Conservation (phyloP, 2,888 invertebrate genomes). For the Rhimphoctona megacephalus region DNA sequence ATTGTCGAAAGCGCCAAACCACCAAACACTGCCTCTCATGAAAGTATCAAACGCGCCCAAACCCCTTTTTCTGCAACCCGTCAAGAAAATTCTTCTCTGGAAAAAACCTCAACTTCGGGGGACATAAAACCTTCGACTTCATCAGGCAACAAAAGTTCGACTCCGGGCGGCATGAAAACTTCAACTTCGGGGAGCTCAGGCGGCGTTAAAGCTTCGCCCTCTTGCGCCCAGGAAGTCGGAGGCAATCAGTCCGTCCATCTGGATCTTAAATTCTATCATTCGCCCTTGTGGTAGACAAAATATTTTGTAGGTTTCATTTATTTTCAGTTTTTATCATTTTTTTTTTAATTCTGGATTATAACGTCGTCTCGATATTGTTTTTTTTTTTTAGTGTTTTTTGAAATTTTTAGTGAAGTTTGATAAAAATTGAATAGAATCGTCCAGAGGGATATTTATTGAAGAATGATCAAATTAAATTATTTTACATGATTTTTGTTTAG, state of each 20-base stretch:
- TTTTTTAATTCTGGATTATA: not conserved
- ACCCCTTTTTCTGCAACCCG: conserved; percentile 8
- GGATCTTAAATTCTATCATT: conserved; percentile 92
- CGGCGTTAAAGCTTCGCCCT: conserved; percentile 74
- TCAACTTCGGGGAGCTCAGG: conserved; percentile 5
- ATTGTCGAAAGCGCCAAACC: not conserved
- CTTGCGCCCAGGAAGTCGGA: conserved; percentile 80
- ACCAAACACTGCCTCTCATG: not conserved
- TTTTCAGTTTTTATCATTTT: not conserved
- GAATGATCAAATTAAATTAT: no score
- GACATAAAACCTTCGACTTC: not conserved
- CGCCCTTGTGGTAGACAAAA: conserved; percentile 89
- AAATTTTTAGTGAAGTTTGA: no score
- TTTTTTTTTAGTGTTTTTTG: no score
- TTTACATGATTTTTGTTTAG: no score
- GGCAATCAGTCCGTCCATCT: conserved; percentile 87
- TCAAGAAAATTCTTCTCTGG: conserved; percentile 12
- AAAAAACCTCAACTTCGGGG: conserved; percentile 7
- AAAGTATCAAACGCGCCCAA: not conserved
- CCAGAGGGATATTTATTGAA: no score
- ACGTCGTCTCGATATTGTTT: no score
- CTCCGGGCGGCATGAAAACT: conserved; percentile 13
- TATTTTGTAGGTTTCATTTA: not conserved
- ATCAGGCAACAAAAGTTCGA: not conserved
- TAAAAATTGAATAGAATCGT: no score